These are phyloP conservation scores for Sminthurides bifidus DNA, from an alignment of 1,140 invertebrate genomes.

Conservation along the genomic window DNA sequence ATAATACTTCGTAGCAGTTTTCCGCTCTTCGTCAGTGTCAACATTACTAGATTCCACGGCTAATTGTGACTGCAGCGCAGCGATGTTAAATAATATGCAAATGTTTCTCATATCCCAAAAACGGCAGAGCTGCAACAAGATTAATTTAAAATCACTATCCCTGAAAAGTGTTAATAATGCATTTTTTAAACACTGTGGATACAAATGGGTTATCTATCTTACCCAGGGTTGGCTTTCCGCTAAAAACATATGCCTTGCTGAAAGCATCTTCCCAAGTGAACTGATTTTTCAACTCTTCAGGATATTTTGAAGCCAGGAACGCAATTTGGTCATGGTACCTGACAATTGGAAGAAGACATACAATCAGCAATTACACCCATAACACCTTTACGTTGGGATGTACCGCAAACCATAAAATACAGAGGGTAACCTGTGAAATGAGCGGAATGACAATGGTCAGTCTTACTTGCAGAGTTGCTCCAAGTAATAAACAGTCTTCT, in stretches of 20 bases:
- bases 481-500: constrained; percentile 11
- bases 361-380: not conserved
- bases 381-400: not conserved
- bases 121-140: constrained; percentile 54
- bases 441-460: not conserved
- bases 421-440: not conserved
- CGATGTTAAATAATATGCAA: constrained; percentile 96
- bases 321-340: constrained; percentile 96
- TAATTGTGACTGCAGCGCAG: constrained; percentile 77
- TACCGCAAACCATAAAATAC: not conserved
- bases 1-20: constrained; percentile 83
- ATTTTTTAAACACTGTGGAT: not conserved
- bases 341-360: constrained; percentile 33
- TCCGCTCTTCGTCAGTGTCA: constrained; percentile 85
- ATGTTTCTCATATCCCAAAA: constrained; percentile 79
- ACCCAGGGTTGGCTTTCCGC: constrained; percentile 82
- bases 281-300: constrained; percentile 72
- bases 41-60: constrained; percentile 65
- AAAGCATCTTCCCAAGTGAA: constrained; percentile 99
- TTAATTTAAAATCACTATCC: not conserved
- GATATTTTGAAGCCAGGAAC: constrained; percentile 82
- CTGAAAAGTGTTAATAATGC: not conserved
- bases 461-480: constrained; percentile 15
- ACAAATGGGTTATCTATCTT: constrained; percentile 39
- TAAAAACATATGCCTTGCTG: constrained; percentile 87